Conservation (phyloP, 2,888 invertebrate genomes). For the Zygothrica quintamaculata region DNA sequence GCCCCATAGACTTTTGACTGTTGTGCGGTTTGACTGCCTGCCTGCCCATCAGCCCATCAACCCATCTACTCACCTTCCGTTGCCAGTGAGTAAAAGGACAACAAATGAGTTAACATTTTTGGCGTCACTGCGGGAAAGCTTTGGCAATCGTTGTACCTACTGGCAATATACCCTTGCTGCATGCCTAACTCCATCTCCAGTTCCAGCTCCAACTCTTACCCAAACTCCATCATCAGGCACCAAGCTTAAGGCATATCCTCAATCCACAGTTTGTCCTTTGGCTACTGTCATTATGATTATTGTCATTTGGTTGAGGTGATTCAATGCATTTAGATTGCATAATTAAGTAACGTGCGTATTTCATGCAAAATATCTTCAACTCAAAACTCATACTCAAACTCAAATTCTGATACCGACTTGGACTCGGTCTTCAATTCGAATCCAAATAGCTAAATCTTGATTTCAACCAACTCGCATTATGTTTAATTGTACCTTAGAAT, state of each 20-base stretch:
- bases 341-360: slow-evolving; percentile 68
- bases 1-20: slow-evolving; percentile 39
- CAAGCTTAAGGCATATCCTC: slow-evolving; percentile 1
- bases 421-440: slow-evolving; percentile 1
- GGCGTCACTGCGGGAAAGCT: slow-evolving; percentile 53
- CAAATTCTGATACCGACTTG: slow-evolving; percentile 20
- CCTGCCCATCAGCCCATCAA: background rate
- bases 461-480: no score
- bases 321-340: slow-evolving; percentile 80
- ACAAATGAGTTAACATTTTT: slow-evolving; percentile 76
- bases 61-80: background rate
- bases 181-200: background rate
- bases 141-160: slow-evolving; percentile 55
- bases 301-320: slow-evolving; percentile 78
- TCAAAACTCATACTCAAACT: no score
- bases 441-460: no score
- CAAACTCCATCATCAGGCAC: slow-evolving; percentile 2
- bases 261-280: no score
- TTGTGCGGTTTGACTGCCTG: slow-evolving; percentile 23
- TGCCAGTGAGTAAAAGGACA: slow-evolving; percentile 56
- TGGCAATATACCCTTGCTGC: slow-evolving; percentile 29
- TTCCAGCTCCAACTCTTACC: background rate
- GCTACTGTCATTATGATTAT: slow-evolving; percentile 72
- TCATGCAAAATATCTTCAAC: slow-evolving; percentile 30
- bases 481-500: no score